These are phyloP conservation scores for Megaleporinus macrocephalus DNA, from an alignment of 2,113 vertebrate genomes.

Conservation along the genomic window DNA sequence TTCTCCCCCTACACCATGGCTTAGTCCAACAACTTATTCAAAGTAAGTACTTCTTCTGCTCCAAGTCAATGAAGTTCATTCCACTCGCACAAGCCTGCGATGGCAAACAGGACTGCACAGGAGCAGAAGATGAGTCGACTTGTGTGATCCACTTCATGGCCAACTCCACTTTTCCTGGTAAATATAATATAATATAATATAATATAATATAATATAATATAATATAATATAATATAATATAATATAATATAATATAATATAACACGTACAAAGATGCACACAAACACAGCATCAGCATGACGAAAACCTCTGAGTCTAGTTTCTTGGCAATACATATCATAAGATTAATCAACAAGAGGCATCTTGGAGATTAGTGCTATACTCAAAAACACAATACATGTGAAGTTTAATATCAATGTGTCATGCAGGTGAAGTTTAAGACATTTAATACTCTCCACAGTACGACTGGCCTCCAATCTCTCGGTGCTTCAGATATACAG, in stretches of 20 bases:
- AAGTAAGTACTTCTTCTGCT: constrained; percentile 87
- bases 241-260: background rate
- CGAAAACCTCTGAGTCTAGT: constrained; percentile 4
- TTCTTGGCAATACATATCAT: too few species aligned
- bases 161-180: constrained; percentile 76
- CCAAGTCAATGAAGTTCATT: constrained; percentile 80
- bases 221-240: background rate
- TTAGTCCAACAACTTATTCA: constrained; percentile 81
- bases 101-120: constrained; percentile 76
- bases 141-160: constrained; percentile 71
- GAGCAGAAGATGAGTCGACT: constrained; percentile 81
- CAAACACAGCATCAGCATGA: background rate
- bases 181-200: background rate
- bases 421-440: background rate
- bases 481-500: constrained; percentile 83
- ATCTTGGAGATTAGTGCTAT: too few species aligned
- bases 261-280: background rate
- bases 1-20: background rate
- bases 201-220: background rate
- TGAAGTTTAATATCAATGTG: too few species aligned
- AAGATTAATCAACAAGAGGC: too few species aligned
- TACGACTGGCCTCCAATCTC: constrained; percentile 68
- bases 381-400: too few species aligned
- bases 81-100: constrained; percentile 77
- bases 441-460: constrained; percentile 55